Evolutionary conservation across 2,797 vertebrate species (phyloP), one percentile per base, ranked within the genome.

Genomic region (Gouania willdenowi): DNA sequence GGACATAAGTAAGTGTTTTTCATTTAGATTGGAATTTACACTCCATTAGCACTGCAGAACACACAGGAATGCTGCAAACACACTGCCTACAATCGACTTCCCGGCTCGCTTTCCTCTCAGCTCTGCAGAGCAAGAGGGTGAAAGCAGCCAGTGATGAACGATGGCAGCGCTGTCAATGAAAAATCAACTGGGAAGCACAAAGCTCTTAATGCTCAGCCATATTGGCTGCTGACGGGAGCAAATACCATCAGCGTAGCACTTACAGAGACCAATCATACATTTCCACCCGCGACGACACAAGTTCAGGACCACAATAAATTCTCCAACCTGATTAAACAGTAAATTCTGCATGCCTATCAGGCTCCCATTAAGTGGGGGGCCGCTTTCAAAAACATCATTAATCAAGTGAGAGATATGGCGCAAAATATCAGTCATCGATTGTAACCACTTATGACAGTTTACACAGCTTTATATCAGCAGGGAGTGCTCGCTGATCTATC

Each of bases 371-470:
- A 91, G 89, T 76, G 71, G 78, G 71, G 62, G 78, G 87, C 86
- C 89, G 83, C 89, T 93, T 93, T 92, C 72, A 92, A 93, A 94
- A 92, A 91, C 85, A 90, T 81, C 91, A 93, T 98, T 92, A 93
- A 96, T 98, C 95, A 95, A 85, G 71, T 20, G 44, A 75, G 79
- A 91, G 92, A 94, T 95, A 93, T 90, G 88, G 89, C 75, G 83
- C 77, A 79, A 94, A 95, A 95, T 92, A 91, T 93, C 90, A 90
- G 90, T 92, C 94, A 94, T 98, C 91, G 90, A 95, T 94, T 91
- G 87, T 90, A 90, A 92, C 92, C 91, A 92, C 92, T 95, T 98
- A 98, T 98, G 95, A 98, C 94, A 97, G 93, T 93, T 98, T 95
- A 97, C 96, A 94, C 92, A 93, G 91, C 92, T 91, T 91, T 93